Evolutionary conservation across 2,888 invertebrate genomes (phyloP).

Genomic region (Amphipoea oculea): DNA sequence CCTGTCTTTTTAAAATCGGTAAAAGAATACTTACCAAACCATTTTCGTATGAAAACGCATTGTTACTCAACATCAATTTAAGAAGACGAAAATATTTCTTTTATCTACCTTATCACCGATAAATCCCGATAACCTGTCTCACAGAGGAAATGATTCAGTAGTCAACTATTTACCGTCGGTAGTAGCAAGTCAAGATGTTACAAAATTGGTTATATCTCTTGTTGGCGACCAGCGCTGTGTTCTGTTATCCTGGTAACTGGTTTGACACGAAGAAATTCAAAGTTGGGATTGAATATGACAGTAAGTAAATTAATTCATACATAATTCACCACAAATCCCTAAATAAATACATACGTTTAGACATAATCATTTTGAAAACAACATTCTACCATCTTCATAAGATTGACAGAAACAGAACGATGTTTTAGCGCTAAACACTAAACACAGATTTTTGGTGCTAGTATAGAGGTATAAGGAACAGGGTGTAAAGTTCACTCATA

Average conservation of each 20-base stretch:
- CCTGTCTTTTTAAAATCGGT: not conserved
- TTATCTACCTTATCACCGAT: slow-evolving; percentile 56
- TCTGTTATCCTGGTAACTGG: slow-evolving; percentile 68
- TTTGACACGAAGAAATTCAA: slow-evolving; percentile 79
- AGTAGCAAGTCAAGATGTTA: slow-evolving; percentile 46
- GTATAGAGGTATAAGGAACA: too few species aligned
- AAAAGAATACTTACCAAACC: not conserved
- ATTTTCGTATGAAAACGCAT: slow-evolving; percentile 14
- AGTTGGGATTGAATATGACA: slow-evolving; percentile 86
- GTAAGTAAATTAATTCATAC: slow-evolving; percentile 66
- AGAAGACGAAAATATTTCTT: slow-evolving; percentile 51
- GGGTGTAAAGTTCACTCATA: too few species aligned
- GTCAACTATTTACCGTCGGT: slow-evolving; percentile 42
- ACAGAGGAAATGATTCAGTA: slow-evolving; percentile 59
- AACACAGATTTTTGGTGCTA: too few species aligned
- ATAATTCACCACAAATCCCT: too few species aligned
- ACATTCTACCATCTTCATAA: too few species aligned
- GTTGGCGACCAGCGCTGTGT: slow-evolving; percentile 56
- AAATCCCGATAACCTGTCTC: slow-evolving; percentile 51
- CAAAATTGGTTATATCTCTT: slow-evolving; percentile 68
- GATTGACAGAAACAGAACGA: too few species aligned
- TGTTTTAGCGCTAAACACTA: too few species aligned
- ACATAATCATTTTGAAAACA: too few species aligned
- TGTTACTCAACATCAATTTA: slow-evolving; percentile 37
- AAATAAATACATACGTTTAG: too few species aligned